Percentiles rank a stretch among this genome's conserved stretches.
Evolutionary conservation across 2,113 vertebrate species (phyloP).

Genomic region (Cervus canadensis): DNA sequence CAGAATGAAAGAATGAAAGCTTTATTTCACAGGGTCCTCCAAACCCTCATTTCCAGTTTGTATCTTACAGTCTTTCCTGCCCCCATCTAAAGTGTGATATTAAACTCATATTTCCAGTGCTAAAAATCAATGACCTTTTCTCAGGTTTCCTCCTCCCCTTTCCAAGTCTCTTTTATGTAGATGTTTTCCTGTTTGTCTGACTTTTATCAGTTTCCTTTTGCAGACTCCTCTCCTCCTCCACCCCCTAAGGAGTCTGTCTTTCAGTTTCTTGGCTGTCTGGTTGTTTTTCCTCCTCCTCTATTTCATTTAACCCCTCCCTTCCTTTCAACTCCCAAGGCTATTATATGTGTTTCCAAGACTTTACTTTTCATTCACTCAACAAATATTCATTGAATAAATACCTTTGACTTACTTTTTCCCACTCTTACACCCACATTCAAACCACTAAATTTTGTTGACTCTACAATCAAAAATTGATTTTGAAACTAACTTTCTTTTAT

Average conservation of each 20-base stretch:
- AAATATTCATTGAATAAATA: conserved; percentile 37
- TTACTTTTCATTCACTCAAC: neutral
- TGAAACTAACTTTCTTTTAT: neutral
- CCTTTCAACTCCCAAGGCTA: neutral
- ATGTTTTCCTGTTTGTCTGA: neutral
- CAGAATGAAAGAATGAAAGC: neutral
- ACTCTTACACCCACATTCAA: neutral
- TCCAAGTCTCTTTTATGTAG: neutral
- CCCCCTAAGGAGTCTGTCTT: neutral
- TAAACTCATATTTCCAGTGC: neutral
- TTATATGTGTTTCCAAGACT: neutral
- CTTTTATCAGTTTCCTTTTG: neutral
- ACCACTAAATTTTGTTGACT: neutral
- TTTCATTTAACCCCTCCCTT: neutral
- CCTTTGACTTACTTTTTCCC: neutral
- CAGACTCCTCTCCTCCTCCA: neutral
- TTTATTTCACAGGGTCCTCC: rapidly evolving
- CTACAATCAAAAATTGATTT: neutral
- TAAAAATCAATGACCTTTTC: neutral
- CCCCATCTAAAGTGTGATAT: neutral
- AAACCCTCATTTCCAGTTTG: neutral
- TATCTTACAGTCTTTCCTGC: neutral
- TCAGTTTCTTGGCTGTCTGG: neutral
- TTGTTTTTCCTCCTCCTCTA: neutral
- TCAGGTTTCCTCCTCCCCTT: neutral